Evolutionary conservation across 2,888 invertebrate genomes (phyloP).

Genomic region (Ichneumoninae sp.): DNA sequence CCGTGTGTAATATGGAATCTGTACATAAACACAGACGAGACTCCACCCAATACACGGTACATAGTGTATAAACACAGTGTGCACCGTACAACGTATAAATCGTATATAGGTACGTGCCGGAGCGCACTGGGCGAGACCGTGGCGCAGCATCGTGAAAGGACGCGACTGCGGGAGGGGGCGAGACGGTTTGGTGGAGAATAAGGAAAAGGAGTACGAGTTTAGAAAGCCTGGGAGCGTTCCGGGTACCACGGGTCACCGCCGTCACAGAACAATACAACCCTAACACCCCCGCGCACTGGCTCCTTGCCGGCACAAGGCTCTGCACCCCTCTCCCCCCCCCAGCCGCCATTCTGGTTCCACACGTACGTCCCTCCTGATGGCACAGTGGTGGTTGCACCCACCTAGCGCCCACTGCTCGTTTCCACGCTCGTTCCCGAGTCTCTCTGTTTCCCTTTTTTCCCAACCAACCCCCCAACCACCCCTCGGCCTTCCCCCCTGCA

Average conservation of each 20-base stretch:
- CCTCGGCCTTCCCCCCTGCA: slow-evolving; percentile 22
- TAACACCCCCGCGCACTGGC: slow-evolving; percentile 57
- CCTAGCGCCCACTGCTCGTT: slow-evolving; percentile 44
- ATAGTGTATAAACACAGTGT: slow-evolving; percentile 26
- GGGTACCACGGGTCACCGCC: slow-evolving; percentile 76
- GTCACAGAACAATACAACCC: slow-evolving; percentile 79
- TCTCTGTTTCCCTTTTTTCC: slow-evolving; percentile 54
- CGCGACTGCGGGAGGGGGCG: slow-evolving; percentile 40
- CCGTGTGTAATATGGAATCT: slow-evolving; percentile 3
- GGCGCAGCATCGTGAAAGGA: slow-evolving; percentile 42
- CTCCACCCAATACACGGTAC: slow-evolving; percentile 1
- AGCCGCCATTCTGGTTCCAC: slow-evolving; percentile 25
- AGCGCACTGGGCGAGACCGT: slow-evolving; percentile 28
- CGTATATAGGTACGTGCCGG: slow-evolving; percentile 49
- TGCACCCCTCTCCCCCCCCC: slow-evolving; percentile 11
- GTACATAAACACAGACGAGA: slow-evolving; percentile 3
- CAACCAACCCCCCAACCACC: slow-evolving; percentile 37
- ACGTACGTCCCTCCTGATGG: slow-evolving; percentile 28
- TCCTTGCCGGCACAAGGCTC: slow-evolving; percentile 33
- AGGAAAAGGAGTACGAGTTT: slow-evolving; percentile 69
- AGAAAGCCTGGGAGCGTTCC: slow-evolving; percentile 76
- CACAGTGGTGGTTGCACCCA: slow-evolving; percentile 20
- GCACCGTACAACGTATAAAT: slow-evolving; percentile 46
- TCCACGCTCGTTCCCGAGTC: slow-evolving; percentile 50
- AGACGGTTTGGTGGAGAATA: slow-evolving; percentile 13